Evolutionary conservation across 2,797 vertebrate species (phyloP).

Genomic region (Etheostoma perlongum): DNA sequence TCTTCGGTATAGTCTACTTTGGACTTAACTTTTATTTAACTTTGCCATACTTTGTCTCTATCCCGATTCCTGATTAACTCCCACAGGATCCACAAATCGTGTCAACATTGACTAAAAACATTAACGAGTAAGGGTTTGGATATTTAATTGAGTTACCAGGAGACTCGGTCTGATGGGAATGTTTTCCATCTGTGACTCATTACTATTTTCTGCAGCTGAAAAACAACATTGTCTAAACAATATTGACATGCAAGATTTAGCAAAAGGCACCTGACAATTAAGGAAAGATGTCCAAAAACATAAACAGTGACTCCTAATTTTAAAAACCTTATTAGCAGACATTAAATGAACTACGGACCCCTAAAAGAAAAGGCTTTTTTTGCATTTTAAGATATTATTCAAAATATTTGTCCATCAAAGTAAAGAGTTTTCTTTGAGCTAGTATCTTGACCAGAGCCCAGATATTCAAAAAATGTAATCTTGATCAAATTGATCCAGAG

Average conservation of each 20-base stretch:
- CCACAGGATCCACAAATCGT: not conserved
- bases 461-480: too few species aligned
- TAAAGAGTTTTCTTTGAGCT: not conserved
- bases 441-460: not conserved
- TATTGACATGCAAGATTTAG: not conserved
- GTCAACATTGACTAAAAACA: slow-evolving; percentile 8
- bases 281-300: not conserved
- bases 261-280: not conserved
- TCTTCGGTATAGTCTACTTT: too few species aligned
- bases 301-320: not conserved
- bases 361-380: not conserved
- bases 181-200: too few species aligned
- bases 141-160: slow-evolving; percentile 17
- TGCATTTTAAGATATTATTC: not conserved
- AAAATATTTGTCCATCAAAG: not conserved
- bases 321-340: not conserved
- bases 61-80: not conserved
- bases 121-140: not conserved
- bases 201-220: not conserved
- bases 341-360: not conserved
- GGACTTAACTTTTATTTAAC: not conserved
- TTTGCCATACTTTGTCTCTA: not conserved
- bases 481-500: too few species aligned
- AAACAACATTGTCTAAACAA: not conserved
- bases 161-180: not conserved